Percentiles rank a stretch among this genome's conserved stretches.
Evolutionary conservation across 2,888 invertebrate species (phyloP).

Genomic region (Nomada fabriciana): DNA sequence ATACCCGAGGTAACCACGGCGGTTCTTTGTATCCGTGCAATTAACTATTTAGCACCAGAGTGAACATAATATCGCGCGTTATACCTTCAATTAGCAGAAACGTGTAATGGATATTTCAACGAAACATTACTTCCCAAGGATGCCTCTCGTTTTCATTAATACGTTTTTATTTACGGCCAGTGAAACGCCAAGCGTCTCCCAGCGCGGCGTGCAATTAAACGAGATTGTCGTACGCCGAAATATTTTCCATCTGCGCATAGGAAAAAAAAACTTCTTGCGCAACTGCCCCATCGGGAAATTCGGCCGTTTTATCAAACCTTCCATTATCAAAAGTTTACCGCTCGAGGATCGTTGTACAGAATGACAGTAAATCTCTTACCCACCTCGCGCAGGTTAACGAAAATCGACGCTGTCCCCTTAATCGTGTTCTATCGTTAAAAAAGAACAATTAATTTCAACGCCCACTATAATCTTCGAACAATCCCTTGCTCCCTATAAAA

Average conservation of each 20-base stretch:
- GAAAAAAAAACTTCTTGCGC: not conserved
- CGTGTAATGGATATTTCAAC: not conserved
- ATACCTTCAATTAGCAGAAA: not conserved
- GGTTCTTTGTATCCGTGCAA: not conserved
- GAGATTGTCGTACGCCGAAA: conserved; percentile 3
- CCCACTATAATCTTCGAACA: too few species aligned
- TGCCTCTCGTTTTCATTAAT: too few species aligned
- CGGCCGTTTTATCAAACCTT: not conserved
- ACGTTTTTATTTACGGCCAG: not conserved
- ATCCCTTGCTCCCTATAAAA: too few species aligned
- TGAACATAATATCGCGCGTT: not conserved
- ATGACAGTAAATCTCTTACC: too few species aligned
- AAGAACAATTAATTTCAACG: too few species aligned
- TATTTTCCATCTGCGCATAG: not conserved
- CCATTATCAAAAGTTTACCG: not conserved
- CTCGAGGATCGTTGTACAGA: too few species aligned
- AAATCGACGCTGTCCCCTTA: too few species aligned
- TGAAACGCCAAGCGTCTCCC: not conserved
- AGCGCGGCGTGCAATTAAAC: not conserved
- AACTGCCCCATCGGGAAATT: conserved; percentile 13
- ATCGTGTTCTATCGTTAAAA: too few species aligned
- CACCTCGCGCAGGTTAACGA: too few species aligned
- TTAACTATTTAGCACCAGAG: not conserved
- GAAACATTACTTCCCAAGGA: not conserved
- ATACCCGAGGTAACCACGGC: not conserved